Percentiles rank a stretch among this genome's conserved stretches.
phyloP scores from a whole-genome alignment of 2,113 vertebrate species.

The Monarcha castaneiventris region DNA sequence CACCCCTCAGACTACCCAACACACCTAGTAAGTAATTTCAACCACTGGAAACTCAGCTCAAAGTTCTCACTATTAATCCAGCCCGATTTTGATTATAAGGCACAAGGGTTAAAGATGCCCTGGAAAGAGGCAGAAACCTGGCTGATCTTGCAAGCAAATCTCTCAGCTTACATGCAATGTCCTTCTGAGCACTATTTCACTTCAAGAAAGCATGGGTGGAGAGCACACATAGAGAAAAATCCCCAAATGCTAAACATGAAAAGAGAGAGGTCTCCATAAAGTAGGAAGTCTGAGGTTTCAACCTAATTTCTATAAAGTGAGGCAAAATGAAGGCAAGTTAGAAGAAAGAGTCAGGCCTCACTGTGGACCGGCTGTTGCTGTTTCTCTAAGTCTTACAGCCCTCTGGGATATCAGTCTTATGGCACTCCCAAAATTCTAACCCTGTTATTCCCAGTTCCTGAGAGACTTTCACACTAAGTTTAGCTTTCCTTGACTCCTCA shows the following conservation, averaged over 20 bases:
- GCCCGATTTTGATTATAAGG: background rate
- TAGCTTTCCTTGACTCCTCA: background rate
- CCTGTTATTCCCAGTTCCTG: background rate
- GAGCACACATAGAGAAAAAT: background rate
- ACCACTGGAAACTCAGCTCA: background rate
- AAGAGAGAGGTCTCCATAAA: background rate
- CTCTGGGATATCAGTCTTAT: background rate
- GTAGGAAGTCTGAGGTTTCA: background rate
- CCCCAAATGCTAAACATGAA: background rate
- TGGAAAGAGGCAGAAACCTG: background rate
- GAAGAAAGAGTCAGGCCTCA: background rate
- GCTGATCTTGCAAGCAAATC: background rate
- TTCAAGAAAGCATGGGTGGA: background rate
- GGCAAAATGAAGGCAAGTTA: background rate
- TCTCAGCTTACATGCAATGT: background rate
- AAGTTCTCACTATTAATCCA: background rate
- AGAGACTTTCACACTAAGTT: background rate
- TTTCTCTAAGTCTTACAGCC: background rate
- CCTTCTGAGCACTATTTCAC: background rate
- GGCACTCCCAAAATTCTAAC: background rate
- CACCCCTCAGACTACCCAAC: background rate
- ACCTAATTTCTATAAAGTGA: background rate
- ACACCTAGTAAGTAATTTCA: background rate
- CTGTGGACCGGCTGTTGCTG: background rate
- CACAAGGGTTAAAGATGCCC: background rate